phyloP scores from a whole-genome alignment of 2,797 vertebrate genomes.

The Chelonia mydas region DNA sequence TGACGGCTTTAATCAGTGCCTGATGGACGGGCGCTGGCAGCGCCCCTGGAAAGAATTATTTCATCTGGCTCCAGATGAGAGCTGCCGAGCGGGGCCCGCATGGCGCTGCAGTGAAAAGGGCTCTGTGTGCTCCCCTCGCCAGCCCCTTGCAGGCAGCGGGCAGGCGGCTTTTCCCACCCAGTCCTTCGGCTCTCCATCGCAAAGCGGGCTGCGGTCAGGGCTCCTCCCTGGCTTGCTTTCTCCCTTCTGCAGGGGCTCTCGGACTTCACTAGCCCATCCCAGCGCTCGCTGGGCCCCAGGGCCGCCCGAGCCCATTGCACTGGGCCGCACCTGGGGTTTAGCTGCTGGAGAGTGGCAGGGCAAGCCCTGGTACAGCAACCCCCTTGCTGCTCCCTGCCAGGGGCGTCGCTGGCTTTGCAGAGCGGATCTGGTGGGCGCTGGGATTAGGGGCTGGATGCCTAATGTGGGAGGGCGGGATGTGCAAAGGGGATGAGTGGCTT shows the following conservation, averaged over 20 bases:
- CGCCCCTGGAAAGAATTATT: slow-evolving; percentile 65
- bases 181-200: not conserved
- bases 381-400: not conserved
- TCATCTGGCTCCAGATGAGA: slow-evolving; percentile 48
- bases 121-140: not conserved
- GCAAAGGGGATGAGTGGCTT: not conserved
- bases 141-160: not conserved
- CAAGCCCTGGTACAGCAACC: too few relatives aligned
- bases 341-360: not conserved
- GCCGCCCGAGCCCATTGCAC: too few relatives aligned
- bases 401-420: not conserved
- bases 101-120: not conserved
- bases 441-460: not conserved
- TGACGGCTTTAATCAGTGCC: not conserved
- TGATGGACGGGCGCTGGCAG: slow-evolving; percentile 43
- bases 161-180: too few relatives aligned
- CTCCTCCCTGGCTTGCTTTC: not conserved
- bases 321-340: not conserved
- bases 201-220: not conserved
- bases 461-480: too few relatives aligned
- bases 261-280: not conserved
- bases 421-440: not conserved
- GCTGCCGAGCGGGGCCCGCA: not conserved
- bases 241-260: too few relatives aligned
- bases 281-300: too few relatives aligned